Base-by-base conservation (phyloP, 2,888 invertebrate genomes). In the Dimorphilus gyrociliatus region DNA sequence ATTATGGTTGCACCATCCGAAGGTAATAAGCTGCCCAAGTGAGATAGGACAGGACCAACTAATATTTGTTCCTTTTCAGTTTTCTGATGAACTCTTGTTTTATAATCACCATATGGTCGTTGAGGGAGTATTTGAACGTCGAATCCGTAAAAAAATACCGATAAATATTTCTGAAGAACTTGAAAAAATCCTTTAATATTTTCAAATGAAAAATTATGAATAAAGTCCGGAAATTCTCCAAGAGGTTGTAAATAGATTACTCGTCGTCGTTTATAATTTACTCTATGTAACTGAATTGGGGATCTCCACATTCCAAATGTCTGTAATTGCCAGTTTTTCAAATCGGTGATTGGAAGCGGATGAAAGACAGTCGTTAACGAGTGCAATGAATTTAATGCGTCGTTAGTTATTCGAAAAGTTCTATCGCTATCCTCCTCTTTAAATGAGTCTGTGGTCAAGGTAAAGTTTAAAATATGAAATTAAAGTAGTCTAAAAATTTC, bases 241-340 rank as follows among this genome's bases (percentile, higher is more conserved):
- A 56, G 39, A 16, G 50, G 53, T 23, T 51, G 47, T 12, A 56
- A 37, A 35, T 51, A 55, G 10, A 56, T 49, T n/a, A 37, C 38
- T 30, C 33, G 40, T 25, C 41, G 42, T 19, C n/a, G n/a, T n/a
- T n/a, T n/a, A n/a, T n/a, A n/a, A n/a, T n/a, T n/a, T n/a, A n/a
- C n/a, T n/a, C n/a, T n/a, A n/a, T 41, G 40, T 17, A 49, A 35
- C 19, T 45, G 42, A 25, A 42, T 34, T 8, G 35, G 29, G 16
- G 47, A 40, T 35, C 44, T 50, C 54, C 54, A 56, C 27, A 42
- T 44, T 4, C 41, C 37, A 38, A 46, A 56, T 4, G 51, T 49
- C 36, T 56, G 53, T 13, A 25, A 33, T 12, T 23, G 25, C 13
- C n/a, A n/a, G n/a, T n/a, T n/a, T n/a, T n/a, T n/a, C n/a, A n/a